phyloP scores from a whole-genome alignment of 2,113 vertebrate species.

The Trichechus manatus region DNA sequence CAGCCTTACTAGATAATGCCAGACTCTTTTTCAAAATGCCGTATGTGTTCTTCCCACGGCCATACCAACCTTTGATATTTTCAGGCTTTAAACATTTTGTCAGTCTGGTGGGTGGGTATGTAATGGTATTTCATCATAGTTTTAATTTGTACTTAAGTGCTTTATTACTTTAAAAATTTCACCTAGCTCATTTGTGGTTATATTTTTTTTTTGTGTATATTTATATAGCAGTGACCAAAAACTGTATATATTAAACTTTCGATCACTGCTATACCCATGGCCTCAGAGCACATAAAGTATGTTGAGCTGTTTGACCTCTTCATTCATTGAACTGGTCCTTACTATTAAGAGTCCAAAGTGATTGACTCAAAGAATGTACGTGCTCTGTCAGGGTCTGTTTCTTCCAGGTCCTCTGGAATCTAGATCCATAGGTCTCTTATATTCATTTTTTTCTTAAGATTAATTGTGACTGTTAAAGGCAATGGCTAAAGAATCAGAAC shows the following conservation, averaged over 20 bases:
- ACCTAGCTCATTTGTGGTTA: background rate
- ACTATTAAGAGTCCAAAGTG: background rate
- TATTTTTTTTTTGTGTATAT: background rate
- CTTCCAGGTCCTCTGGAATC: background rate
- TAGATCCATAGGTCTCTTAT: background rate
- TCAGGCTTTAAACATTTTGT: conserved; percentile 28
- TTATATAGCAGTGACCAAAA: no score
- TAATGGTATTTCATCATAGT: background rate
- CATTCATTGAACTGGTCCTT: background rate
- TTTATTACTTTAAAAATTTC: conserved; percentile 4
- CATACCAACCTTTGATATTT: background rate
- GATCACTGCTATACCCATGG: background rate
- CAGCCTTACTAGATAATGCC: background rate
- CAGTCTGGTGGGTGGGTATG: background rate
- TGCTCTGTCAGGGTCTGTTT: background rate
- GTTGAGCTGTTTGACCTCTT: background rate
- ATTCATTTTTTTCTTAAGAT: conserved; percentile 13
- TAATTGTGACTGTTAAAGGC: background rate
- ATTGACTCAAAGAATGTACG: background rate
- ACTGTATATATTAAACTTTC: background rate
- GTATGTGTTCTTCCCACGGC: background rate
- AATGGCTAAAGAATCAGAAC: background rate
- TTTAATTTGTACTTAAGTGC: background rate
- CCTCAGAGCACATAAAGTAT: background rate
- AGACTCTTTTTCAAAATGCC: background rate